These are phyloP conservation scores for Campoletis sonorensis DNA, from an alignment of 1,140 invertebrate species.

Conservation along the genomic window DNA sequence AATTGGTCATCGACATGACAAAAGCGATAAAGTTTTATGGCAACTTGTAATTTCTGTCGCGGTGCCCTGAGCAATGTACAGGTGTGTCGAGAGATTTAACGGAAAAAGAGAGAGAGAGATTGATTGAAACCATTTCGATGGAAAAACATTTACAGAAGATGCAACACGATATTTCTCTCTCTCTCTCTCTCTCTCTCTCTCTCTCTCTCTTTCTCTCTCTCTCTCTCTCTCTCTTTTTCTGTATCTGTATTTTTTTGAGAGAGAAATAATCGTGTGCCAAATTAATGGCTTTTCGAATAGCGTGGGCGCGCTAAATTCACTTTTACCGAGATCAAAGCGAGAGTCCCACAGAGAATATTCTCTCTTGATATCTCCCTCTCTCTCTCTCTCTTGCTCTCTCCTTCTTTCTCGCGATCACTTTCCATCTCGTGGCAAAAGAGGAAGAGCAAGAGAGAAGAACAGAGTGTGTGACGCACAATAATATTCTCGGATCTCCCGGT, in stretches of 20 bases:
- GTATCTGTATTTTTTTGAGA: neutral
- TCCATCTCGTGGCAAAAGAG: neutral
- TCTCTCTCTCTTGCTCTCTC: neutral
- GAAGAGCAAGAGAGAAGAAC: neutral
- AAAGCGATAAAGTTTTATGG: slow-evolving; percentile 28
- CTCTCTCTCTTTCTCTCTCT: neutral
- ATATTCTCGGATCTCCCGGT: slow-evolving; percentile 30
- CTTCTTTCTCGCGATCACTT: neutral
- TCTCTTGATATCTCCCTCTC: neutral
- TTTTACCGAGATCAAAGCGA: slow-evolving; percentile 44
- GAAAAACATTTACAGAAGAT: neutral
- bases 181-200: neutral
- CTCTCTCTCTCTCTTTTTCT: neutral
- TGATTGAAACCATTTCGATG: too few species aligned
- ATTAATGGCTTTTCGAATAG: slow-evolving; percentile 45
- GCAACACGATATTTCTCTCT: neutral
- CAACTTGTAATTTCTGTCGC: neutral
- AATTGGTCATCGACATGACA: slow-evolving; percentile 30
- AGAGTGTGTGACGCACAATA: slow-evolving; percentile 40
- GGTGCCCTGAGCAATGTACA: slow-evolving; percentile 13
- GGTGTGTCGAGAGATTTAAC: slow-evolving; percentile 27
- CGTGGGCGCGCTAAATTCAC: slow-evolving; percentile 45
- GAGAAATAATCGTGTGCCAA: slow-evolving; percentile 39
- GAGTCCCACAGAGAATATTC: neutral
- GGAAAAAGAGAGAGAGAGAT: neutral